Percentiles rank a stretch among this genome's conserved stretches.
These are phyloP conservation scores for Onychostruthus taczanowskii DNA, from an alignment of 2,113 vertebrate species.

Conservation along the genomic window DNA sequence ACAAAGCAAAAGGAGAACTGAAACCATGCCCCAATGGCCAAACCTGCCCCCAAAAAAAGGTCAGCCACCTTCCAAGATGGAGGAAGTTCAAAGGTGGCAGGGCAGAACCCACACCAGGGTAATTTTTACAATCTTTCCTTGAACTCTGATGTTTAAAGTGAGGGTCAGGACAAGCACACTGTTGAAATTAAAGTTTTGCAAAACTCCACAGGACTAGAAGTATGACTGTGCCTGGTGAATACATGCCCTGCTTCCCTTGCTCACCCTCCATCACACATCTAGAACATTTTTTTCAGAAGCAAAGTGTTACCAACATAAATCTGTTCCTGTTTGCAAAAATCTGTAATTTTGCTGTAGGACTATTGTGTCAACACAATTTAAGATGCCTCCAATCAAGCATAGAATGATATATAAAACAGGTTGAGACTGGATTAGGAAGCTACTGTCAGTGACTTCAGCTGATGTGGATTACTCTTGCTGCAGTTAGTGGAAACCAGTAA, in stretches of 20 bases:
- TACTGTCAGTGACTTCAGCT: not conserved
- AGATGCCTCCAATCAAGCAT: not conserved
- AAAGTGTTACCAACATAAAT: not conserved
- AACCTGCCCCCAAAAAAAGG: not conserved
- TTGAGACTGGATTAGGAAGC: not conserved
- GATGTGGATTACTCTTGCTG: not conserved
- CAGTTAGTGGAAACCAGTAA: not conserved
- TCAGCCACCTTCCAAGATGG: not conserved
- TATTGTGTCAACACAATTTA: not conserved
- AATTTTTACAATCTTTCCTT: not conserved
- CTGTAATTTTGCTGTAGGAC: not conserved
- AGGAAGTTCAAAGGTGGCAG: not conserved
- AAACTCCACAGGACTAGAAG: not conserved
- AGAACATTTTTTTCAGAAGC: not conserved
- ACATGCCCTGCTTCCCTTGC: not conserved
- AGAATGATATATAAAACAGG: not conserved
- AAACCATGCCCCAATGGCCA: not conserved
- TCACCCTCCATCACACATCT: not conserved
- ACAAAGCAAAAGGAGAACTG: not conserved
- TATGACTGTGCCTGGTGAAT: not conserved
- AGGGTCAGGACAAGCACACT: not conserved
- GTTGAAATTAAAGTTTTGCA: constrained; percentile 33
- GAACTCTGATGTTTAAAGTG: not conserved
- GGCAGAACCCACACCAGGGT: not conserved
- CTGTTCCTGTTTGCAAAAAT: not conserved